Percentiles rank a stretch among this genome's conserved stretches.
phyloP scores from a whole-genome alignment of 2,113 vertebrate genomes.

The Tragulus kanchil region DNA sequence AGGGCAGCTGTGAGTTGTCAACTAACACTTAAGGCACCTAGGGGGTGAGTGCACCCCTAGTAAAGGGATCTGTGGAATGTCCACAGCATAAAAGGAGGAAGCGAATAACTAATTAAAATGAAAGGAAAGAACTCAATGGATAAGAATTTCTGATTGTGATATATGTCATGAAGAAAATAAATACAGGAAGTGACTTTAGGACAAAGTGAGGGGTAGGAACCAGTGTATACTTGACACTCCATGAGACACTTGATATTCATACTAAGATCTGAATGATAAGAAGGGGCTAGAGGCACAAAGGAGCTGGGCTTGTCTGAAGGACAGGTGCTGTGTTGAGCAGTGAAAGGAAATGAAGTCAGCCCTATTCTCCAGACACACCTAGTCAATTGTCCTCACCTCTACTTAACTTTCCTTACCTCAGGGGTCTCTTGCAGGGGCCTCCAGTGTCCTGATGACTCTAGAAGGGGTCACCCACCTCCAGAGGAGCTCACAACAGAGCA shows the following conservation, averaged over 20 bases:
- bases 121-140: background rate
- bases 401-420: background rate
- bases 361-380: background rate
- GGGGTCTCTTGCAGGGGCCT: background rate
- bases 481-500: background rate
- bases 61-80: background rate
- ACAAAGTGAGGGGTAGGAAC: background rate
- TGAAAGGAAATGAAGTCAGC: background rate
- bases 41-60: no score
- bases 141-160: slow-evolving; percentile 6
- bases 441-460: background rate
- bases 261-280: background rate
- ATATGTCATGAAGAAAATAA: background rate
- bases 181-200: background rate
- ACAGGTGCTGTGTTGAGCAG: background rate
- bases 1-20: background rate
- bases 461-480: background rate
- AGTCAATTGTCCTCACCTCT: background rate
- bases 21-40: background rate
- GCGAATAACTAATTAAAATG: background rate
- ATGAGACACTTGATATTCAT: background rate
- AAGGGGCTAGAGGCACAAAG: background rate
- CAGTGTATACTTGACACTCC: background rate
- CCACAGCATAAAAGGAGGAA: background rate
- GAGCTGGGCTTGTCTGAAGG: background rate